These are phyloP conservation scores for Periophthalmodon schlosseri DNA, from an alignment of 2,113 vertebrate species.

Conservation along the genomic window DNA sequence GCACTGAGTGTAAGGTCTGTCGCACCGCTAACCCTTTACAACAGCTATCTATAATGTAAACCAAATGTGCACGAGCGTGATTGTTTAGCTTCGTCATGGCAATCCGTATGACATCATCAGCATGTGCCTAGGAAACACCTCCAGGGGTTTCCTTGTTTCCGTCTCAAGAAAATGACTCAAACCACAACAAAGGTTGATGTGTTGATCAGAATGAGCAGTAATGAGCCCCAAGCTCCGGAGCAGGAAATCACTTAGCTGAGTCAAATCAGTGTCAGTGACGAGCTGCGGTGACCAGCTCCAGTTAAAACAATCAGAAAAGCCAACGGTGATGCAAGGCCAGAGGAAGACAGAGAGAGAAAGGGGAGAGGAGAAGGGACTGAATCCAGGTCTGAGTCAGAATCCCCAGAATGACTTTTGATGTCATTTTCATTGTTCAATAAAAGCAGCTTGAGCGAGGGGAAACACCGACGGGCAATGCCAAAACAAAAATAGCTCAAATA, in stretches of 20 bases:
- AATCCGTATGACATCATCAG: slow-evolving; percentile 45
- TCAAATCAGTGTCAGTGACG: slow-evolving; percentile 53
- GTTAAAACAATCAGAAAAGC: slow-evolving; percentile 18
- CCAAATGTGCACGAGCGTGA: slow-evolving; percentile 14
- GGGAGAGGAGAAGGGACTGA: slow-evolving; percentile 9
- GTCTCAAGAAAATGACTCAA: slow-evolving; percentile 57
- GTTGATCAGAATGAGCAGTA: not conserved
- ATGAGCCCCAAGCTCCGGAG: slow-evolving; percentile 17
- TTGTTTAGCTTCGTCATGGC: slow-evolving; percentile 18
- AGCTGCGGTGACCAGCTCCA: slow-evolving; percentile 25
- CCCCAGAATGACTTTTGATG: slow-evolving; percentile 39
- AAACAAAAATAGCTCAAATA: slow-evolving; percentile 28
- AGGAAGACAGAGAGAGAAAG: not conserved
- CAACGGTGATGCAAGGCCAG: slow-evolving; percentile 15
- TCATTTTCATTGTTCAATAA: slow-evolving; percentile 38
- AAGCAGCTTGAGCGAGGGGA: slow-evolving; percentile 44
- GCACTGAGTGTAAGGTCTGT: not conserved
- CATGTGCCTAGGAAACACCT: slow-evolving; percentile 52
- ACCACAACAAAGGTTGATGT: slow-evolving; percentile 60
- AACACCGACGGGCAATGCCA: slow-evolving; percentile 26
- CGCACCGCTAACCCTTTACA: not conserved
- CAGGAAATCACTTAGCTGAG: slow-evolving; percentile 53
- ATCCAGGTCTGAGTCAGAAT: slow-evolving; percentile 47
- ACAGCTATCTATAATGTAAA: slow-evolving; percentile 11
- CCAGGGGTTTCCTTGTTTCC: slow-evolving; percentile 37